Percentiles rank a stretch among this genome's conserved stretches.
phyloP scores from a whole-genome alignment of 2,113 vertebrate species.

The Xiphophorus maculatus region DNA sequence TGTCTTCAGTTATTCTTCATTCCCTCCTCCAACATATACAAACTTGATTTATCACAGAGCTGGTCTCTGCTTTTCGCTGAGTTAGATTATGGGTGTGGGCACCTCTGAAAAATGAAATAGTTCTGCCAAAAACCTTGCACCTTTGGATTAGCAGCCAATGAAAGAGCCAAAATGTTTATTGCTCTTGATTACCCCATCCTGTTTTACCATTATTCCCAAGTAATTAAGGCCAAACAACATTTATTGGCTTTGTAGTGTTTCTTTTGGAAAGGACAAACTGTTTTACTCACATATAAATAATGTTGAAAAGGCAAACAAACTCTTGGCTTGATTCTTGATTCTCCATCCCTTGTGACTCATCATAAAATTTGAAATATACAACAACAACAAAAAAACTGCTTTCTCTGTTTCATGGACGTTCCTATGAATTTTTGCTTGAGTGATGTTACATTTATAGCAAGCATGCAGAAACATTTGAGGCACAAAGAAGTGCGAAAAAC shows the following conservation, averaged over 20 bases:
- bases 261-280: neutral
- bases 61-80: constrained; percentile 11
- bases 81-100: neutral
- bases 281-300: neutral
- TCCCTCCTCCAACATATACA: neutral
- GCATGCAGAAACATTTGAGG: neutral
- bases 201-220: neutral
- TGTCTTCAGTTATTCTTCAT: neutral
- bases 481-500: neutral
- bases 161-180: constrained; percentile 5
- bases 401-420: too few species aligned
- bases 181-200: neutral
- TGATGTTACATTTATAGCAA: neutral
- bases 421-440: neutral
- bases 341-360: neutral
- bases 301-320: neutral
- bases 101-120: constrained; percentile 6
- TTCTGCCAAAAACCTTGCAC: neutral
- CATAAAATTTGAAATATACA: neutral
- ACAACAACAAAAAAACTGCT: neutral
- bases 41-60: constrained; percentile 1
- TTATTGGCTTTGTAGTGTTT: neutral
- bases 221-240: neutral
- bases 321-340: neutral
- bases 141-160: neutral